These are phyloP conservation scores for Seriola aureovittata DNA, from an alignment of 2,113 vertebrate genomes.

Conservation along the genomic window DNA sequence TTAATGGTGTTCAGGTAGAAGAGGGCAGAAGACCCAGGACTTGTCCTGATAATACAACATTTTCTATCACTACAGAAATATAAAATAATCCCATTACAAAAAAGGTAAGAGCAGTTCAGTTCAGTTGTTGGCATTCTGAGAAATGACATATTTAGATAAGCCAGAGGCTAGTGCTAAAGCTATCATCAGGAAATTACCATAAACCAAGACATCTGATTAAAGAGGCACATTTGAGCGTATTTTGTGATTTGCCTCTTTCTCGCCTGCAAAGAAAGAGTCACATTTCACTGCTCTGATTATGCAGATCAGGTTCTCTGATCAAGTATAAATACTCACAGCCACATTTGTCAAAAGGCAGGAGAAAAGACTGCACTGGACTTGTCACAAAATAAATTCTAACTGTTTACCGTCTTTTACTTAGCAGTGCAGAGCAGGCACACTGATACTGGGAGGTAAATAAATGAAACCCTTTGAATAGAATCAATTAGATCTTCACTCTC, in stretches of 20 bases:
- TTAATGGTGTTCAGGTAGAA: constrained; percentile 33
- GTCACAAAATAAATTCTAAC: constrained; percentile 43
- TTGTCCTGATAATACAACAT: neutral
- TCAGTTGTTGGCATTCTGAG: constrained; percentile 15
- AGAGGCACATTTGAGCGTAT: constrained; percentile 24
- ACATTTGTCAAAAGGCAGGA: constrained; percentile 29
- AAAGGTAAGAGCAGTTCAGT: neutral
- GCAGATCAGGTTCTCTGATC: constrained; percentile 55
- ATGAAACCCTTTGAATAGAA: constrained; percentile 54
- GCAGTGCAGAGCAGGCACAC: constrained; percentile 7
- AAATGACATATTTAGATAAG: constrained; percentile 34
- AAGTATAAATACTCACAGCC: constrained; percentile 49
- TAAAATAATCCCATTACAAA: constrained; percentile 25
- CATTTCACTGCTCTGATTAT: constrained; percentile 67
- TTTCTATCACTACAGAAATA: constrained; percentile 7
- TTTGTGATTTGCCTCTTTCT: constrained; percentile 38
- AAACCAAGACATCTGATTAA: constrained; percentile 29
- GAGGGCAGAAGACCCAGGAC: neutral
- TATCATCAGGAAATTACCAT: constrained; percentile 30
- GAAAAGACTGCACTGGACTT: neutral
- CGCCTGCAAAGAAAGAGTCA: constrained; percentile 47
- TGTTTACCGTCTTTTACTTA: constrained; percentile 32
- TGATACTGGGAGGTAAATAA: constrained; percentile 61
- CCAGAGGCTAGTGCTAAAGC: constrained; percentile 16
- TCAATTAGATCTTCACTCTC: constrained; percentile 50